Evolutionary conservation across 2,113 vertebrate genomes (phyloP).

Genomic region (Myiagra hebetior): DNA sequence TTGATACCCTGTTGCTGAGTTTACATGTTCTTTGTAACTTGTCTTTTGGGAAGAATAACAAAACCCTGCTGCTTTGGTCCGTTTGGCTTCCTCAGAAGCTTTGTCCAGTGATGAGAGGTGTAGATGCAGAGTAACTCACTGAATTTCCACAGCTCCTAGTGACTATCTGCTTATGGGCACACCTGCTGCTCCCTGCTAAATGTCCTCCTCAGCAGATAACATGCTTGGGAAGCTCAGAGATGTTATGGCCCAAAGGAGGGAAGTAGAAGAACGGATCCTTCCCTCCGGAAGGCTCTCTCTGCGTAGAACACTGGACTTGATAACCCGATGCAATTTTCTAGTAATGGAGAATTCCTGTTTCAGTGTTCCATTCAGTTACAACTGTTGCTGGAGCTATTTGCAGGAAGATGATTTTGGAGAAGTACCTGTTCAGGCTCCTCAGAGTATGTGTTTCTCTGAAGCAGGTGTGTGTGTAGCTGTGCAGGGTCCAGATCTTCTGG

Average conservation of each 20-base stretch:
- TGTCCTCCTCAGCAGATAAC: background rate
- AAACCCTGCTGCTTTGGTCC: background rate
- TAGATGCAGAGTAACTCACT: background rate
- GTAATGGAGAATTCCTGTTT: background rate
- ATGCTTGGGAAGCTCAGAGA: background rate
- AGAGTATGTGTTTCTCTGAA: background rate
- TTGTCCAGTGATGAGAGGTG: background rate
- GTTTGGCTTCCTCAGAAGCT: background rate
- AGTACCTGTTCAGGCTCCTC: background rate
- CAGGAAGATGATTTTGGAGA: background rate
- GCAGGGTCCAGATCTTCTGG: accelerated
- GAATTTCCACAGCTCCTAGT: background rate
- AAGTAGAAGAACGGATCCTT: background rate
- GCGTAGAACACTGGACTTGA: background rate
- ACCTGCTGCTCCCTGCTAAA: background rate
- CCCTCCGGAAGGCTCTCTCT: background rate
- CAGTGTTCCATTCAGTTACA: background rate
- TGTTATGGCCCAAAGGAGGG: background rate
- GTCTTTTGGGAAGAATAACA: background rate
- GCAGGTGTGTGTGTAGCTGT: background rate
- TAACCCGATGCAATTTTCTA: background rate
- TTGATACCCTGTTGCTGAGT: background rate
- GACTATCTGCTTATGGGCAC: background rate
- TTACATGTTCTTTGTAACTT: background rate
- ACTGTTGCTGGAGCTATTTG: background rate